A percentile compares a stretch with the other conserved stretches of the same genome.
These are phyloP conservation scores for Scomberomorus guttatus DNA, from an alignment of 2,797 vertebrate species.

Conservation along the genomic window DNA sequence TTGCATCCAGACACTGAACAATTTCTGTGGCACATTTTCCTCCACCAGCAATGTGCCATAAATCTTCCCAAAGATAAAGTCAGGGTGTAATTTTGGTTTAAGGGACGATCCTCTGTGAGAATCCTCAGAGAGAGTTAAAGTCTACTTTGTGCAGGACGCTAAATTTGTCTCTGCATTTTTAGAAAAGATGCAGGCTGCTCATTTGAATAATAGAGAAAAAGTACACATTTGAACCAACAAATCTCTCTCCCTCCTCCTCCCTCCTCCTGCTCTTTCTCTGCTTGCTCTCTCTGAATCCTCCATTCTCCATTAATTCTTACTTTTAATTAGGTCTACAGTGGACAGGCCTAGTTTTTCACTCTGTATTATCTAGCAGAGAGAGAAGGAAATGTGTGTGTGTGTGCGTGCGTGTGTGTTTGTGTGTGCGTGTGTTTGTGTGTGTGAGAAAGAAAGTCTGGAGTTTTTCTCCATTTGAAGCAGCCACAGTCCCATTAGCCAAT, in stretches of 20 bases:
- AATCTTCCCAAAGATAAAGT: constrained; percentile 63
- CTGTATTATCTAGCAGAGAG: constrained; percentile 81
- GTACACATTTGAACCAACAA: constrained; percentile 83
- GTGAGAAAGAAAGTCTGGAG: constrained; percentile 40
- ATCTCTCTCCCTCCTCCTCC: constrained; percentile 65
- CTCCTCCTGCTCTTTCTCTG: constrained; percentile 66
- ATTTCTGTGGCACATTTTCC: constrained; percentile 23
- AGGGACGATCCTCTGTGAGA: constrained; percentile 57
- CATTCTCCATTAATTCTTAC: constrained; percentile 87
- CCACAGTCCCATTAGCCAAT: constrained; percentile 80
- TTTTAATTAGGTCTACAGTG: constrained; percentile 90
- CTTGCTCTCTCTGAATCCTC: constrained; percentile 78
- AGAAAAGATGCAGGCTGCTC: constrained; percentile 73
- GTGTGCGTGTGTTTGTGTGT: too few relatives aligned
- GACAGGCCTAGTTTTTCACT: constrained; percentile 88
- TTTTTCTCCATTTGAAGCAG: constrained; percentile 73
- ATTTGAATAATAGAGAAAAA: constrained; percentile 83
- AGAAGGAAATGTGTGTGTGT: constrained; percentile 54
- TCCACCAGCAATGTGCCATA: constrained; percentile 42
- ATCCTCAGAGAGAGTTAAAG: constrained; percentile 65
- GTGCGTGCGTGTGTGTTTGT: constrained; percentile 53
- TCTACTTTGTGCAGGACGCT: constrained; percentile 65
- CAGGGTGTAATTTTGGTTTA: constrained; percentile 61
- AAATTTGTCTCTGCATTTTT: constrained; percentile 76
- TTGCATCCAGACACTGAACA: constrained; percentile 33